phyloP scores from a whole-genome alignment of 2,888 invertebrate genomes.

The Tipula helvola region DNA sequence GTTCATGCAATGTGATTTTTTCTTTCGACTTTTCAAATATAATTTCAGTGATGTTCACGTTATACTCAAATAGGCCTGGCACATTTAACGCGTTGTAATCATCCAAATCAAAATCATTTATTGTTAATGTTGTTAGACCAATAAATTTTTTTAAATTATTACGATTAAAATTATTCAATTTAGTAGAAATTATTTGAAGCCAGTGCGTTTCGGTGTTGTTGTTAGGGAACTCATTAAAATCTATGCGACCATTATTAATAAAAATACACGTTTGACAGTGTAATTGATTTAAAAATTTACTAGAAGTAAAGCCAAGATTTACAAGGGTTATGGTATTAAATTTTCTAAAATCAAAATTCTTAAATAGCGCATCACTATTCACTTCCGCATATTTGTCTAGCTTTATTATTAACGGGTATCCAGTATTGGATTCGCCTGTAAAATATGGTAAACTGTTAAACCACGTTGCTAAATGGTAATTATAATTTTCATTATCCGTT shows the following conservation, averaged over 20 bases:
- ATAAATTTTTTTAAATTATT: background rate
- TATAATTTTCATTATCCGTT: background rate
- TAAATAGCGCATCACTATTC: background rate
- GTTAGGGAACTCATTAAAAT: background rate
- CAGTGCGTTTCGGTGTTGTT: background rate
- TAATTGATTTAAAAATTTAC: background rate
- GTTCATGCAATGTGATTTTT: background rate
- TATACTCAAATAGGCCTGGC: background rate
- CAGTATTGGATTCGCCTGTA: background rate
- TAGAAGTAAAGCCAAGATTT: background rate
- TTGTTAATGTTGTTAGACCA: background rate
- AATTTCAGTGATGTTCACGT: background rate
- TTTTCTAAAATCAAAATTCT: too few species aligned
- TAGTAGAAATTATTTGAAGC: background rate
- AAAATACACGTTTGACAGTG: background rate
- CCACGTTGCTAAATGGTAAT: background rate
- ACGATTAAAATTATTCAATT: background rate
- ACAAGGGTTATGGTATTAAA: background rate
- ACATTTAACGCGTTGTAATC: background rate
- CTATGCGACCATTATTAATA: background rate
- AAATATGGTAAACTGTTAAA: background rate
- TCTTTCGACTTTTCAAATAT: background rate
- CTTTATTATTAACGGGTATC: background rate
- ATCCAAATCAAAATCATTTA: background rate
- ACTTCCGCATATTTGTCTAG: background rate